A percentile compares a stretch with the other conserved stretches of the same genome.
These are phyloP conservation scores for Zeuzera pyrina DNA, from an alignment of 2,888 invertebrate species.

Conservation along the genomic window DNA sequence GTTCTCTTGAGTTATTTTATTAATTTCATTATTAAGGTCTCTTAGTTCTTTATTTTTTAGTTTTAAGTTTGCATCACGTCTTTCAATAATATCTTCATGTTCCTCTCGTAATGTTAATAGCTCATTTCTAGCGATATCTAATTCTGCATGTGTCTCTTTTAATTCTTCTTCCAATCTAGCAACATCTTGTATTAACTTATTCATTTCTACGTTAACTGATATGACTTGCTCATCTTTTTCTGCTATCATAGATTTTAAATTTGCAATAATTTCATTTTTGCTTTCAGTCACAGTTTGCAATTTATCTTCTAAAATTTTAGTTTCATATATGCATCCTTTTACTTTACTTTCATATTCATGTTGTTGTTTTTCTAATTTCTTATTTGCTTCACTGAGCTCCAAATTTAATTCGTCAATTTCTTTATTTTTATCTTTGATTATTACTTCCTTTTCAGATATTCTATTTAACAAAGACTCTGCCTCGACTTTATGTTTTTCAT, in stretches of 20 bases:
- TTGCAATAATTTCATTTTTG: slow-evolving; percentile 42
- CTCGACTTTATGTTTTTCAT: too few species aligned
- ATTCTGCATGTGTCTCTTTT: slow-evolving; percentile 41
- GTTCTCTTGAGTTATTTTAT: slow-evolving; percentile 25
- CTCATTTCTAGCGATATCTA: slow-evolving; percentile 51
- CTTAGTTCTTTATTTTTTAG: slow-evolving; percentile 44
- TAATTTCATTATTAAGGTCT: slow-evolving; percentile 33
- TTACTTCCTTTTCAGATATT: too few species aligned
- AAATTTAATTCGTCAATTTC: too few species aligned
- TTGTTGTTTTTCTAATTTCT: slow-evolving; percentile 28
- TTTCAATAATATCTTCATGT: slow-evolving; percentile 31
- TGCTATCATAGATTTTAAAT: slow-evolving; percentile 34
- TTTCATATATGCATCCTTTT: slow-evolving; percentile 50
- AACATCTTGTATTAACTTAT: slow-evolving; percentile 36
- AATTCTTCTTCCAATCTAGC: slow-evolving; percentile 40
- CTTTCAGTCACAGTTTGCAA: slow-evolving; percentile 44
- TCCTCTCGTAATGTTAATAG: slow-evolving; percentile 38
- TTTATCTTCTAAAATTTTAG: slow-evolving; percentile 43
- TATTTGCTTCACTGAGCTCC: neutral
- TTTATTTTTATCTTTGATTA: too few species aligned
- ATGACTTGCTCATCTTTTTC: slow-evolving; percentile 48
- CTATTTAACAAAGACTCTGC: too few species aligned
- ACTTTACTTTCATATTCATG: slow-evolving; percentile 55
- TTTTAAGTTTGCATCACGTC: slow-evolving; percentile 31
- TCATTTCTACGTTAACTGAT: slow-evolving; percentile 46